Evolutionary conservation across 2,888 invertebrate genomes (phyloP).

Genomic region (Notodromas monacha): DNA sequence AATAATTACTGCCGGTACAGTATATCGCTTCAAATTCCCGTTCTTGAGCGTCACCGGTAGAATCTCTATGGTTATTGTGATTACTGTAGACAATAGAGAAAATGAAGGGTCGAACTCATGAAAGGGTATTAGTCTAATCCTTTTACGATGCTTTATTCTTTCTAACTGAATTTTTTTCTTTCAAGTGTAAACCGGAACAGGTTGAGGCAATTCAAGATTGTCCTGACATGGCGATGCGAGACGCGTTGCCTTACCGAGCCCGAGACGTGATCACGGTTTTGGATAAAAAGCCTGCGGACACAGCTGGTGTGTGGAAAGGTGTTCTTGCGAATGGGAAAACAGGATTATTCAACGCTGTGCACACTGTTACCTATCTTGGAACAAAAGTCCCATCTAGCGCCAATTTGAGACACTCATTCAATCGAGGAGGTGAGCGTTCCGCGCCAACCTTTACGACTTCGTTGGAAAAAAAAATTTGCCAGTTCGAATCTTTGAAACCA

Average conservation of each 20-base stretch:
- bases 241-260: slow-evolving; percentile 44
- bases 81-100: too few species aligned
- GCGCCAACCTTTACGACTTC: too few species aligned
- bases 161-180: slow-evolving; percentile 9
- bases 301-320: slow-evolving; percentile 45
- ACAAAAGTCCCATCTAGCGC: slow-evolving; percentile 30
- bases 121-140: too few species aligned
- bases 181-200: slow-evolving; percentile 51
- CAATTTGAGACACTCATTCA: slow-evolving; percentile 21
- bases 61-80: too few species aligned
- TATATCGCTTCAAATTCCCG: too few species aligned
- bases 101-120: too few species aligned
- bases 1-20: too few species aligned
- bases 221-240: slow-evolving; percentile 23
- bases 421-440: slow-evolving; percentile 14
- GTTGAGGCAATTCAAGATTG: slow-evolving; percentile 41
- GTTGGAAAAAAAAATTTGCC: too few species aligned
- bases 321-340: slow-evolving; percentile 55
- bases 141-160: too few species aligned
- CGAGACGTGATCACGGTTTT: slow-evolving; percentile 75
- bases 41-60: too few species aligned
- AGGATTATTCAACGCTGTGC: slow-evolving; percentile 64
- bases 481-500: too few species aligned
- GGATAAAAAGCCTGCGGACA: slow-evolving; percentile 31
- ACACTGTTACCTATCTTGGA: slow-evolving; percentile 55